A percentile compares a stretch with the other conserved stretches of the same genome.
These are phyloP conservation scores for Pseudocheirus occidentalis DNA, from an alignment of 2,797 vertebrate genomes.

Conservation along the genomic window DNA sequence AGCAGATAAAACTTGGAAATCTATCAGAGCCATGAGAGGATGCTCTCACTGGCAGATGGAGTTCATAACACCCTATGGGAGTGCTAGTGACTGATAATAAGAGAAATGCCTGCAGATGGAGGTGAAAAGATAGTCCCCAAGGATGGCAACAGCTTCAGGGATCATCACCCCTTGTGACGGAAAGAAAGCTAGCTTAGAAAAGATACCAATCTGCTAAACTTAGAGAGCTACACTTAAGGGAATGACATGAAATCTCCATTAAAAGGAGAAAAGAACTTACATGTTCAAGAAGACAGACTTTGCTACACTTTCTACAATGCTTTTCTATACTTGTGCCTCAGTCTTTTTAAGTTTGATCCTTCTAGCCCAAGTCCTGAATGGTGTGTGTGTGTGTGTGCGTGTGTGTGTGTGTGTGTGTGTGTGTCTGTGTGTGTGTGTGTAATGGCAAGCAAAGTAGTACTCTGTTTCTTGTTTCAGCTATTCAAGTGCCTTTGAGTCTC, in stretches of 20 bases:
- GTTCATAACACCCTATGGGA: too few relatives aligned
- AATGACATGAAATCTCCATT: background rate
- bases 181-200: background rate
- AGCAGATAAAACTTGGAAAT: background rate
- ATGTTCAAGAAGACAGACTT: too few relatives aligned
- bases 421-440: too few relatives aligned
- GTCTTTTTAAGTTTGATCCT: background rate
- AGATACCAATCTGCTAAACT: background rate
- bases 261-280: too few relatives aligned
- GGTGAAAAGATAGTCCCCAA: background rate
- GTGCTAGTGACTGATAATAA: background rate
- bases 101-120: background rate
- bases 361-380: background rate
- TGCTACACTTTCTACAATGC: background rate
- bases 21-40: background rate
- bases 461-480: too few relatives aligned
- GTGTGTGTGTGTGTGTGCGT: too few relatives aligned
- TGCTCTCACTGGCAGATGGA: background rate
- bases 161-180: background rate
- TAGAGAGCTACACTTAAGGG: background rate
- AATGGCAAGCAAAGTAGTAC: too few relatives aligned
- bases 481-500: too few relatives aligned
- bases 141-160: background rate
- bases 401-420: too few relatives aligned
- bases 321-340: background rate